Evolutionary conservation across 2,113 vertebrate species (phyloP), one percentile per base, ranked within the genome.

Genomic region (Dendropsophus ebraccatus): DNA sequence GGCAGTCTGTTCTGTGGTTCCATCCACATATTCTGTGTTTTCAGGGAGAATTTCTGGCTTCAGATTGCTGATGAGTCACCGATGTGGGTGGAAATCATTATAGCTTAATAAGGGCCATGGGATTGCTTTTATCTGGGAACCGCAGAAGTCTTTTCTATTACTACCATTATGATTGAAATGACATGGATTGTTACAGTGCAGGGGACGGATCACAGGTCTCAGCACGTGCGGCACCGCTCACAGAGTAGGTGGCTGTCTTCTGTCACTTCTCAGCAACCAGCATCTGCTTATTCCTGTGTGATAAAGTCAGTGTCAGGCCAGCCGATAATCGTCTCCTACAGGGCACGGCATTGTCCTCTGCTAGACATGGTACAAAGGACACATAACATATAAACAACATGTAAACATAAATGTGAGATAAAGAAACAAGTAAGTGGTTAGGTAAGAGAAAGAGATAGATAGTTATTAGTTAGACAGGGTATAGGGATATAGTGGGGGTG

Each of bases 71-170:
- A 74, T 87, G 85, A 87, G 50, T 87, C 78, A 87, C 54, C 41
- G 13, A 17, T 62, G 85, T 81, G 85, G 85, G 85, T 87, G 85
- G 85, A 87, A 81, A 74, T 87, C 52, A 81, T 86, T 86, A 60
- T 32, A 73, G 52, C 78, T 49, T 81, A 87, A 87, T 87, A 87
- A 87, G 77, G 78, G 50, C 77, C 85, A 87, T 73, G 77, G 62
- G 50, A 87, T 75, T 81, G 52, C 85, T 87, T 87, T 87, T 87
- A 87, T 87, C 65, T 87, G 35, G 67, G n/a, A 81, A 16, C 67
- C 54, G 45, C 70, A 80, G 30, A 87, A 74, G 85, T 60, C 35
- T 87, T 86, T 81, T 81, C 78, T 87, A 62, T 81, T 81, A 62
- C 50, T 74, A 50, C 67, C 56, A 73, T 74, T 81, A 81, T 62